Percentiles rank a stretch among this genome's conserved stretches.
phyloP scores from a whole-genome alignment of 2,797 vertebrate genomes.

The Chelon auratus region DNA sequence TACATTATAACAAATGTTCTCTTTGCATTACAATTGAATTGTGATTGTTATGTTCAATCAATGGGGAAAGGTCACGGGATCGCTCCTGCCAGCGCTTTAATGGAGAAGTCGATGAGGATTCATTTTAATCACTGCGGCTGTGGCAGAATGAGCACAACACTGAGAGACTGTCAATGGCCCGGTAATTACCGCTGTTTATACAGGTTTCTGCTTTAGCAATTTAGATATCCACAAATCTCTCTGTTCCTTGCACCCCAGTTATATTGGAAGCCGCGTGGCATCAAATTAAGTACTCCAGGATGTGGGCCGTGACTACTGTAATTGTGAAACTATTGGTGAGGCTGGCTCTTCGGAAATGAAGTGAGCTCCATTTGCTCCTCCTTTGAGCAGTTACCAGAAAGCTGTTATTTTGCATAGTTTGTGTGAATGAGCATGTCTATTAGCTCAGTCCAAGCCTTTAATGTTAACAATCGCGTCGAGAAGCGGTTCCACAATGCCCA shows the following conservation, averaged over 20 bases:
- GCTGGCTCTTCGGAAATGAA: constrained; percentile 73
- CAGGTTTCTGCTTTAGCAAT: constrained; percentile 96
- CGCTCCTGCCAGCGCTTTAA: constrained; percentile 99
- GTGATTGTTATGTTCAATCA: constrained; percentile 99
- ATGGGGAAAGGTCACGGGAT: constrained; percentile 99
- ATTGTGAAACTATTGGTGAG: constrained; percentile 73
- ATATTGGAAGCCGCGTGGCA: constrained; percentile 69
- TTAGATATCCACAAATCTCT: constrained; percentile 96
- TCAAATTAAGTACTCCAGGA: constrained; percentile 84
- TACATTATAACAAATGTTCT: constrained; percentile 99
- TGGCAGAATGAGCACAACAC: constrained; percentile 96
- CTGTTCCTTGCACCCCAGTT: constrained; percentile 75
- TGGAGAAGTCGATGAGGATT: constrained; percentile 99
- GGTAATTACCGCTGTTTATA: constrained; percentile 99
- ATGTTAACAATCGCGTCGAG: constrained; percentile 27
- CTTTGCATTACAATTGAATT: constrained; percentile 99
- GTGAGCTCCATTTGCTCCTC: constrained; percentile 69
- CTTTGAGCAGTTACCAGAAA: constrained; percentile 73
- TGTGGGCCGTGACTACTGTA: constrained; percentile 81
- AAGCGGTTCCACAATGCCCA: constrained; percentile 10
- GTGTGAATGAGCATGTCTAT: constrained; percentile 51
- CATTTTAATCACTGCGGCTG: constrained; percentile 99
- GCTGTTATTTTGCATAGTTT: constrained; percentile 68
- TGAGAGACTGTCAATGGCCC: constrained; percentile 94
- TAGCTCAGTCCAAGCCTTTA: constrained; percentile 37